A percentile compares a stretch with the other conserved stretches of the same genome.
Conservation (phyloP, 2,797 vertebrate species). For the Cossypha heuglini region DNA sequence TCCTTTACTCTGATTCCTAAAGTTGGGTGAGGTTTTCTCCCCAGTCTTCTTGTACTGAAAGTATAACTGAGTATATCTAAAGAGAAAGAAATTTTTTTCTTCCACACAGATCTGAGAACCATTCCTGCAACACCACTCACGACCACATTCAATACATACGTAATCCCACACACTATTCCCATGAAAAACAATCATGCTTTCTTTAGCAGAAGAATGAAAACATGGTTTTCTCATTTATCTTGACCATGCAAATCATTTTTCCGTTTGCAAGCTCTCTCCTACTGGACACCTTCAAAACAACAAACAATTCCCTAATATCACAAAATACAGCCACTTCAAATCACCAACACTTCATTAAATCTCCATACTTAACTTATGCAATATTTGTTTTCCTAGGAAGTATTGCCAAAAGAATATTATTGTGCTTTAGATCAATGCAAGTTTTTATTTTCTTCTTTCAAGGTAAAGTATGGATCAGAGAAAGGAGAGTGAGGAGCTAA, state of each 20-base stretch:
- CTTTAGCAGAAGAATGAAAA: neutral
- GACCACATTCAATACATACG: neutral
- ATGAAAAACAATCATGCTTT: neutral
- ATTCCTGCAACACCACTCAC: neutral
- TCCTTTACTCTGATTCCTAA: neutral
- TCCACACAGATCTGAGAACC: neutral
- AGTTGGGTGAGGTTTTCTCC: neutral
- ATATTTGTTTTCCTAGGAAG: neutral
- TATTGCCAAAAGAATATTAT: neutral
- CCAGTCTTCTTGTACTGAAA: neutral
- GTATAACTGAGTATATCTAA: neutral
- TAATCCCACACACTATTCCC: neutral
- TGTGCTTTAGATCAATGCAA: neutral
- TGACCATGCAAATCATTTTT: neutral
- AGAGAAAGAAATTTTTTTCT: neutral
- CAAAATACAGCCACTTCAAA: neutral
- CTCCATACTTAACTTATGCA: neutral
- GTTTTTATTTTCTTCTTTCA: neutral
- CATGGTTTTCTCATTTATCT: neutral
- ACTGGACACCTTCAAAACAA: neutral
- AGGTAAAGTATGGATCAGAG: neutral
- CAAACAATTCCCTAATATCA: neutral
- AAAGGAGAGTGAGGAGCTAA: neutral
- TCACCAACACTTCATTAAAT: neutral
- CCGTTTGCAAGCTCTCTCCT: neutral